A percentile compares a stretch with the other conserved stretches of the same genome.
These are phyloP conservation scores for Acrocyrtus sp. DNA, from an alignment of 2,888 invertebrate genomes.

Conservation along the genomic window DNA sequence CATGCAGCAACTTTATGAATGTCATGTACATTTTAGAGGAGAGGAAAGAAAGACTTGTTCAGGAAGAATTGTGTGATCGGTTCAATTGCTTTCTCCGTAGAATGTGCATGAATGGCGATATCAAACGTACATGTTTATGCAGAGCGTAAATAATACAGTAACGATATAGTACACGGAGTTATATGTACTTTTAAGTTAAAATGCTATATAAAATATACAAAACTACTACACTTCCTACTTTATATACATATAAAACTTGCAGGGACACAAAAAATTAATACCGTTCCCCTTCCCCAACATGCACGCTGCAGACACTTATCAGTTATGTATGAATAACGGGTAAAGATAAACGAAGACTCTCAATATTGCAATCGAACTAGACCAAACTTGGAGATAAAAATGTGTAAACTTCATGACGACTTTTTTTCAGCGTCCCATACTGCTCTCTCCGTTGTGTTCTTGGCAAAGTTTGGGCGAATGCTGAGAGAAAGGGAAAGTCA, in stretches of 20 bases:
- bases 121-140: too few relatives aligned
- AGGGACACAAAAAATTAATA: background rate
- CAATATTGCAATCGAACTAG: background rate
- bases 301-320: too few relatives aligned
- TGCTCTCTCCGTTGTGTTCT: background rate
- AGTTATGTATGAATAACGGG: too few relatives aligned
- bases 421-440: background rate
- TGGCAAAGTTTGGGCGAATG: background rate
- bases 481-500: too few relatives aligned
- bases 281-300: too few relatives aligned
- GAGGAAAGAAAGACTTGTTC: conserved; percentile 1
- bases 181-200: too few relatives aligned
- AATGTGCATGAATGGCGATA: background rate
- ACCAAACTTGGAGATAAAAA: background rate
- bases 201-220: too few relatives aligned
- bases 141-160: too few relatives aligned
- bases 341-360: background rate
- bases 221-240: too few relatives aligned
- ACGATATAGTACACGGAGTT: too few relatives aligned
- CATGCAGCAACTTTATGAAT: conserved; percentile 41
- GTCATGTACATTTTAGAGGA: conserved; percentile 3
- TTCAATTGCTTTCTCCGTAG: background rate
- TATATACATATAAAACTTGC: background rate
- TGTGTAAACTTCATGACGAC: background rate
- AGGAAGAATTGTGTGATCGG: background rate